Evolutionary conservation across 2,113 vertebrate genomes (phyloP), one percentile per base, ranked within the genome.

Genomic region (Vidua macroura): DNA sequence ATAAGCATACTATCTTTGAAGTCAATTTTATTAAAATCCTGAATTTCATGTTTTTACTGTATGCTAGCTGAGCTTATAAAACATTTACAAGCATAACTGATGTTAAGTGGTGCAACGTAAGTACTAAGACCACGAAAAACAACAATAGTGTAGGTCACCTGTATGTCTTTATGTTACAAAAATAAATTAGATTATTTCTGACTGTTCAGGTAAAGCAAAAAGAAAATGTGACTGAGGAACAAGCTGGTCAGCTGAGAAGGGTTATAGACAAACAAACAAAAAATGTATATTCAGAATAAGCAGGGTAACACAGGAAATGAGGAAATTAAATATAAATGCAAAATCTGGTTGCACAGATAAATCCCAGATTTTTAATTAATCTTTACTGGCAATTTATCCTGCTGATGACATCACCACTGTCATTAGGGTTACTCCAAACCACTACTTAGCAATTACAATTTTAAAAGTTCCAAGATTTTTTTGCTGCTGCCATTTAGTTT

Each of bases 11-110:
- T 88, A 75, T 31, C 86, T 92, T 90, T 89, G 56, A 90, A 96
- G 81, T 75, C 23, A 64, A 44, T 90, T 88, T 83, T 86, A 92
- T 92, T 93, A 90, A 93, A 94, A 77, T 63, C 64, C 66, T 49
- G 52, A 83, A 74, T 76, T 83, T 58, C 48, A 30, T 70, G 56
- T 43, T 85, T 86, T 41, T 76, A 64, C 27, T 55, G 51, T 80
- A 48, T 35, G 12, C 1, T 11, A 72, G 33, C 30, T 83, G 62
- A 90, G 48, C 68, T 90, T 30, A 64, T 14, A 35, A 33, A 93
- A 73, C 66, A 49, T 80, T 60, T 80, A 73, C 51, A 91, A 77
- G 55, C 10, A 9, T 22, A 77, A 83, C 21, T 80, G 35, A 25
- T 31, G 25, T n/a, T 74, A 70, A 6, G 19, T 52, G 30, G 46